Base-by-base conservation (phyloP, 2,113 vertebrate species). In the Hassar affinis region DNA sequence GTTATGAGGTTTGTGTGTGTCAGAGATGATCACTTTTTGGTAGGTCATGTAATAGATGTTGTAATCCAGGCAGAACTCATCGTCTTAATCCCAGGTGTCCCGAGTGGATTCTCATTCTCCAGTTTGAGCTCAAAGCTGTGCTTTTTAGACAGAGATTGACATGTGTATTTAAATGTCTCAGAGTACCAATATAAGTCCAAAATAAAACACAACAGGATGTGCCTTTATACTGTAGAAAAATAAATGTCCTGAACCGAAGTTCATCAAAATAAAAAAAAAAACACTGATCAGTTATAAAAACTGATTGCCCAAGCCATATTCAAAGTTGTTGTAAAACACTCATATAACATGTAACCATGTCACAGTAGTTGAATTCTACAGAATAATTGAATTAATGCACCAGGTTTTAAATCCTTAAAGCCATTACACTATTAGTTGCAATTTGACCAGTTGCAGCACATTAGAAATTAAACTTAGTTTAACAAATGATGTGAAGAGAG, bases 81-180 rank as follows among this genome's bases (percentile, higher is more conserved):
- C 69, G 62, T 79, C 78, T 79, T 90, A 85, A 91, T 90, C 86
- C 86, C 71, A n/a, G 47, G 78, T 80, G 80, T 88, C 85, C 68
- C 83, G 86, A 84, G 88, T 59, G 59, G 85, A 89, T 89, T 81
- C 86, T 85, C 87, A 85, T 62, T 56, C 84, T 54, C 66, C 69
- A 22, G 20, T 84, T 52, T 80, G 71, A 86, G 88, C 61, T 80
- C 18, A 61, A 79, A 88, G 88, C 86, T 89, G 80, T 84, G 80
- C 61, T 45, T 59, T 68, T 57, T 69, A 61, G 10, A 71, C 30
- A 69, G 33, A 18, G 15, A 35, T 56, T 33, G 3, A 68, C 1
- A 4, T 42, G 47, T 0, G 6, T 15, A 47, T 9, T 47, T 30
- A 56, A 57, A 30, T 22, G 11, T 77, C 52, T 35, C 30, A 56